Percentiles rank a stretch among this genome's conserved stretches.
Conservation (phyloP, 2,888 invertebrate species). For the Xanthia icteritia region DNA sequence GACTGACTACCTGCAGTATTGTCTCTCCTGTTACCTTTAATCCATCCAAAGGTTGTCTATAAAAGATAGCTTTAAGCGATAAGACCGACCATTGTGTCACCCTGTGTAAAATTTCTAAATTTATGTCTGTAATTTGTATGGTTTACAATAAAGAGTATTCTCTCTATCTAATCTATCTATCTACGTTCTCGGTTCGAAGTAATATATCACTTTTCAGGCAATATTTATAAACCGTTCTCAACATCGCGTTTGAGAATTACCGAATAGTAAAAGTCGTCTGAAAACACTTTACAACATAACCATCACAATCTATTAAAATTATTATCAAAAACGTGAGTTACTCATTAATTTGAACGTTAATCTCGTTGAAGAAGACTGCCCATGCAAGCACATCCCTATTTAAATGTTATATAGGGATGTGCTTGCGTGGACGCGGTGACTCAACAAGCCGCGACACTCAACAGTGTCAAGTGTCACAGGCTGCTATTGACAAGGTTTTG, state of each 20-base stretch:
- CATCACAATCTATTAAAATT: not conserved
- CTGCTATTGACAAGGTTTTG: constrained; percentile 88
- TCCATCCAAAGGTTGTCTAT: too few relatives aligned
- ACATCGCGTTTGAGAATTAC: too few relatives aligned
- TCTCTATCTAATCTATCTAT: too few relatives aligned
- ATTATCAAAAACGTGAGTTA: not conserved
- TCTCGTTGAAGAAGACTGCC: too few relatives aligned
- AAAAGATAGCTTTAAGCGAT: too few relatives aligned
- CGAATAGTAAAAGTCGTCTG: not conserved
- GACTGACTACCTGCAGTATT: too few relatives aligned
- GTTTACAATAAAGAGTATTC: too few relatives aligned
- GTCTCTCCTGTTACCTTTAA: too few relatives aligned
- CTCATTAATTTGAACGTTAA: not conserved
- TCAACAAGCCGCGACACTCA: constrained; percentile 51
- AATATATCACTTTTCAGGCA: not conserved
- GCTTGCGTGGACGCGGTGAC: not conserved
- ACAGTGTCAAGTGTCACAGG: constrained; percentile 66
- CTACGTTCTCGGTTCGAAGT: not conserved
- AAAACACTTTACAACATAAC: not conserved
- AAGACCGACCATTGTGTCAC: too few relatives aligned
- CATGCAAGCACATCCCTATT: too few relatives aligned
- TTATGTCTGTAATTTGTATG: too few relatives aligned
- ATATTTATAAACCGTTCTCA: not conserved
- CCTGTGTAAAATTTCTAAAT: too few relatives aligned
- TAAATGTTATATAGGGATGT: not conserved